Conservation (phyloP, 1,140 invertebrate genomes). For the Panonychus citri region DNA sequence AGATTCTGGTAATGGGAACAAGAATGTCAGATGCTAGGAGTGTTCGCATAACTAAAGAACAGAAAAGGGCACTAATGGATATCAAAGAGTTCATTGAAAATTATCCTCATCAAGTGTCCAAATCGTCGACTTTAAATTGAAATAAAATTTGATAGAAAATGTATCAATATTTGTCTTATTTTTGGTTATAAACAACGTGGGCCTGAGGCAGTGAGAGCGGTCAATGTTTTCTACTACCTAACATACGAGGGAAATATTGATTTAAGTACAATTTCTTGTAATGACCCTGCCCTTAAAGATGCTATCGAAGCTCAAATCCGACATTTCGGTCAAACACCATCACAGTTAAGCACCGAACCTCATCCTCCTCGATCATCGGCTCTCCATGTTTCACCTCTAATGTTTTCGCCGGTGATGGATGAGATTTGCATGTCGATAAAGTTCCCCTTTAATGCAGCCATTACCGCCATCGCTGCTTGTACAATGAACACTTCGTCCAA, state of each 20-base stretch:
- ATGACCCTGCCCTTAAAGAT: slow-evolving; percentile 18
- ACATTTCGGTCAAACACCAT: slow-evolving; percentile 95
- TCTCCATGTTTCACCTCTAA: slow-evolving; percentile 98
- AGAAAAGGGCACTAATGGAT: too few relatives aligned
- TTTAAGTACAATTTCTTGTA: slow-evolving; percentile 27
- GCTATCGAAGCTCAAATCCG: slow-evolving; percentile 93
- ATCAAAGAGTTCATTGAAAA: too few relatives aligned
- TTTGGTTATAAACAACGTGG: slow-evolving; percentile 99
- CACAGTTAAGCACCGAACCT: slow-evolving; percentile 84
- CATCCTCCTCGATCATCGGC: slow-evolving; percentile 91
- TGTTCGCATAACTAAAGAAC: too few relatives aligned
- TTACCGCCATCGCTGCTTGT: slow-evolving; percentile 75
- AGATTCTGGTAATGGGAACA: too few relatives aligned
- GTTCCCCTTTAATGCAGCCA: slow-evolving; percentile 89
- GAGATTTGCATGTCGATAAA: slow-evolving; percentile 96
- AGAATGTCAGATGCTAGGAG: too few relatives aligned
- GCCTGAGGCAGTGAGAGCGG: slow-evolving; percentile 83
- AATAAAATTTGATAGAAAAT: too few relatives aligned
- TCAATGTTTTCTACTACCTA: slow-evolving; percentile 97
- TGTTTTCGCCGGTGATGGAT: slow-evolving; percentile 60
- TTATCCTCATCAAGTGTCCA: too few relatives aligned
- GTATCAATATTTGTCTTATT: slow-evolving; percentile 96
- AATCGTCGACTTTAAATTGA: too few relatives aligned
- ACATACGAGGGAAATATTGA: slow-evolving; percentile 96
- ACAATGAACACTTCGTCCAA: background rate